Evolutionary conservation across 2,888 invertebrate species (phyloP).

Genomic region (Brachylomia viminalis): DNA sequence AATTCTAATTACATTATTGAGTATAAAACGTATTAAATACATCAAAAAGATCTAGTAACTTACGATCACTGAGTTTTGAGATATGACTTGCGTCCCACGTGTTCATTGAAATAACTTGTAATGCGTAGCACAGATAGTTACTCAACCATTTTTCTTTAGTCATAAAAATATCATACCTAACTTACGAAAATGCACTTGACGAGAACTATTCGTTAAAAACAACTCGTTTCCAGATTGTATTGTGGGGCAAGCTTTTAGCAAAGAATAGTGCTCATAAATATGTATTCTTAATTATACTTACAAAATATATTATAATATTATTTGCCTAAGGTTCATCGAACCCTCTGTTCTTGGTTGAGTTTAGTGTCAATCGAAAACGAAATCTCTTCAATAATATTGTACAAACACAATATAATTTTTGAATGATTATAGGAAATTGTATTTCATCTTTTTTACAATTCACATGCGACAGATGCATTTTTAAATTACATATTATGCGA

Average conservation of each 20-base stretch:
- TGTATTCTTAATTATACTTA: background rate
- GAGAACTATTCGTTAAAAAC: background rate
- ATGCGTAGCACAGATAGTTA: background rate
- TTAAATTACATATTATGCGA: background rate
- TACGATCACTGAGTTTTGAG: constrained; percentile 77
- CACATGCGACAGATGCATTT: background rate
- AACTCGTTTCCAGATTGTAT: background rate
- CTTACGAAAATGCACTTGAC: background rate
- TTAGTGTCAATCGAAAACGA: constrained; percentile 13
- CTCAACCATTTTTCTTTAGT: background rate
- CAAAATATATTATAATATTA: constrained; percentile 1
- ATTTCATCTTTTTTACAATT: background rate
- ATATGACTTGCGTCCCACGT: constrained; percentile 71
- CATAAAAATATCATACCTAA: background rate
- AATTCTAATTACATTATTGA: constrained; percentile 85
- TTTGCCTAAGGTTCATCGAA: constrained; percentile 18
- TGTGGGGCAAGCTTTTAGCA: background rate
- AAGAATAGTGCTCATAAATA: constrained; percentile 27
- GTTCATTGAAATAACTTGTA: constrained; percentile 1
- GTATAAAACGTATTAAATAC: constrained; percentile 90
- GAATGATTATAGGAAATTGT: background rate
- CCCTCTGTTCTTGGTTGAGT: constrained; percentile 15
- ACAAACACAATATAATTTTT: constrained; percentile 21
- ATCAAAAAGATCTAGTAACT: constrained; percentile 85
- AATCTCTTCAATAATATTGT: constrained; percentile 10